These are phyloP conservation scores for Drosophila maculinotata DNA, from an alignment of 2,888 invertebrate genomes.

Conservation along the genomic window DNA sequence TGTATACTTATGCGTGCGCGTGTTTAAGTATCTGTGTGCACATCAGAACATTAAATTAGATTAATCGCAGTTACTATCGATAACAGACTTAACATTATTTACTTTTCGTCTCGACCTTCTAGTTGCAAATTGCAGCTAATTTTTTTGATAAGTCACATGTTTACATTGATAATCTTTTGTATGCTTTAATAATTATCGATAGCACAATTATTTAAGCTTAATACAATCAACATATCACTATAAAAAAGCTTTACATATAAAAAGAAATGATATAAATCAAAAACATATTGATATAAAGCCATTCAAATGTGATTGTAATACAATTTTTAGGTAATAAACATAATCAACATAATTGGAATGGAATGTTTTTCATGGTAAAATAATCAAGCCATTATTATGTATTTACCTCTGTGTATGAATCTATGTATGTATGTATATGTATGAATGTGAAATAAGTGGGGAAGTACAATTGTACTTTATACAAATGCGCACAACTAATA, in stretches of 20 bases:
- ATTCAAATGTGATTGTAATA: conserved; percentile 9
- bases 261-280: not conserved
- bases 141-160: not conserved
- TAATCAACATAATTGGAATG: conserved; percentile 37
- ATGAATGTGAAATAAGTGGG: not conserved
- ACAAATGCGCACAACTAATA: conserved; percentile 20
- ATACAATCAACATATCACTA: too few relatives aligned
- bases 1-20: not conserved
- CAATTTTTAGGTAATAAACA: conserved; percentile 11
- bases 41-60: conserved; percentile 11
- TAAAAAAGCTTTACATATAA: not conserved
- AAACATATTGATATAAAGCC: not conserved
- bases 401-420: not conserved
- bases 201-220: too few relatives aligned
- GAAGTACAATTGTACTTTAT: conserved; percentile 27
- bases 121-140: not conserved
- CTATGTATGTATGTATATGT: not conserved
- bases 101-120: not conserved
- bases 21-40: not conserved
- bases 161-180: too few relatives aligned
- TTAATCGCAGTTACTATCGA: conserved; percentile 17
- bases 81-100: not conserved
- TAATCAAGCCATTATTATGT: conserved; percentile 31
- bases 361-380: conserved; percentile 21
- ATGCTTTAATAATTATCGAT: too few relatives aligned